Evolutionary conservation across 2,888 invertebrate genomes (phyloP).

Genomic region (Mythimna pallens): DNA sequence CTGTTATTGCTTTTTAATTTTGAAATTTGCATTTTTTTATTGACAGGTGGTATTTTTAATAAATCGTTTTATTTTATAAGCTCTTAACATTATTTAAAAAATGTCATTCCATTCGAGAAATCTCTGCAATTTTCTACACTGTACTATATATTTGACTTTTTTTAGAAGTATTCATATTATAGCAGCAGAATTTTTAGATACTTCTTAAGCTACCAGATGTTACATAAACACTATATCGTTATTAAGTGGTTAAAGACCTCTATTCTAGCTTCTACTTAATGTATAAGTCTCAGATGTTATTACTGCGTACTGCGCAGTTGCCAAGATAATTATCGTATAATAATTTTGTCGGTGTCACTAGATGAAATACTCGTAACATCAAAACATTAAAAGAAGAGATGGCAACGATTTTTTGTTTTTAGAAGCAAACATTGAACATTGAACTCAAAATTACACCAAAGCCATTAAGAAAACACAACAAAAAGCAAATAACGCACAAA

Average conservation of each 20-base stretch:
- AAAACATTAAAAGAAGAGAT: not conserved
- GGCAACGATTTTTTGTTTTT: not conserved
- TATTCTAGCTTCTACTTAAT: not conserved
- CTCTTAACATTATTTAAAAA: not conserved
- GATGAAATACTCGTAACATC: not conserved
- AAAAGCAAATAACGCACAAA: conserved; percentile 34
- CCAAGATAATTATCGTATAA: not conserved
- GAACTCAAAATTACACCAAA: not conserved
- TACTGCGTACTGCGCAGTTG: not conserved
- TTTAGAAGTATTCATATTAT: not conserved
- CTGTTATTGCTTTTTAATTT: not conserved
- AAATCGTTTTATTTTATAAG: no score
- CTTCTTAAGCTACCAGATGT: conserved; percentile 10
- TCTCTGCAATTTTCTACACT: not conserved
- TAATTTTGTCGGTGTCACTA: not conserved
- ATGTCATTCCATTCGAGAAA: not conserved
- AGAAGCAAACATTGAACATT: not conserved
- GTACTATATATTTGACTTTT: no score
- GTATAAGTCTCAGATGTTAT: conserved; percentile 6
- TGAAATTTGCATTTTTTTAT: conserved; percentile 1
- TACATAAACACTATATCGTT: conserved; percentile 14
- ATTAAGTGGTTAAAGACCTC: not conserved
- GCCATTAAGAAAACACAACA: conserved; percentile 1
- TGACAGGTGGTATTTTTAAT: not conserved
- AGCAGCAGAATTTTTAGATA: not conserved